A percentile compares a stretch with the other conserved stretches of the same genome.
These are phyloP conservation scores for Coecobrya sp. DNA, from an alignment of 2,888 invertebrate species.

Conservation along the genomic window DNA sequence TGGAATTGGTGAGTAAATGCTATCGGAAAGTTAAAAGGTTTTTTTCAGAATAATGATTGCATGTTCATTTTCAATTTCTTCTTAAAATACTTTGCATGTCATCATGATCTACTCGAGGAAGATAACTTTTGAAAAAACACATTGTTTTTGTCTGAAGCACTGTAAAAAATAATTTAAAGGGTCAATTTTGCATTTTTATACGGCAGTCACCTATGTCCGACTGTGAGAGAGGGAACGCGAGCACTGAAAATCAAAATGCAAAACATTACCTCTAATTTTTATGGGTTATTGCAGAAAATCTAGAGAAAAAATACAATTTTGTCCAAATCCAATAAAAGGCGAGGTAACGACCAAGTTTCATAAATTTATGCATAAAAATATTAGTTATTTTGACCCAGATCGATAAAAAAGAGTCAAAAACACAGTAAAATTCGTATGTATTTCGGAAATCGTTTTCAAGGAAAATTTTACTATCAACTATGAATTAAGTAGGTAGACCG, in stretches of 20 bases:
- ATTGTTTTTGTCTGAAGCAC: slow-evolving; percentile 38
- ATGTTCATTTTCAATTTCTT: slow-evolving; percentile 50
- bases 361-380: neutral
- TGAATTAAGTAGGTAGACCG: neutral
- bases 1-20: slow-evolving; percentile 5
- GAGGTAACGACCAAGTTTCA: neutral
- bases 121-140: slow-evolving; percentile 9
- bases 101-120: neutral
- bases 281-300: slow-evolving; percentile 20
- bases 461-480: neutral
- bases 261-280: neutral
- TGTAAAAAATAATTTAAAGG: slow-evolving; percentile 48
- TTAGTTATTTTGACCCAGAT: neutral
- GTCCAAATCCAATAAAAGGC: neutral
- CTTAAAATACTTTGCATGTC: slow-evolving; percentile 50
- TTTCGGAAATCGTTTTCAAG: neutral
- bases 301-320: no score
- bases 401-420: neutral
- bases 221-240: neutral
- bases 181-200: neutral
- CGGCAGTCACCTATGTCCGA: neutral
- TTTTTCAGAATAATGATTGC: slow-evolving; percentile 38
- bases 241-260: neutral
- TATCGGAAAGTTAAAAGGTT: slow-evolving; percentile 43
- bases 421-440: neutral